Base-by-base conservation (phyloP, 2,888 invertebrate genomes). In the Parnassius smintheus region DNA sequence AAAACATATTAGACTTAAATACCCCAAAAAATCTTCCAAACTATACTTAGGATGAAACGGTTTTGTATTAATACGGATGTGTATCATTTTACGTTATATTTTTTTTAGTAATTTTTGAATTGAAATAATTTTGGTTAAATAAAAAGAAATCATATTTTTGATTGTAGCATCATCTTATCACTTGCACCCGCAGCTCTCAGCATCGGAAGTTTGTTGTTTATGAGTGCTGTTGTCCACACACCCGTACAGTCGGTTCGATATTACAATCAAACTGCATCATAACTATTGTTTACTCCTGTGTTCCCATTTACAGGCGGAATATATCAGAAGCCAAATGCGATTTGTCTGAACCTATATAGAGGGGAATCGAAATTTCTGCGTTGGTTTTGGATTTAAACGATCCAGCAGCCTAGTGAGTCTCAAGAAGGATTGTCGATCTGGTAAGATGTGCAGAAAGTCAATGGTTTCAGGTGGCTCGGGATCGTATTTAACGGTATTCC, bases 201-300 rank as follows among this genome's bases (percentile, higher is more conserved):
- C 66, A 78, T 80, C 77, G 77, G 82, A 80, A 80, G 77, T 75
- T 58, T 62, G 70, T 81, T 75, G 81, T 83, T 83, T 83, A 82
- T 76, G 74, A 66, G 68, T 58, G 61, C 66, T 66, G 72, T 74
- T 80, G 80, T 81, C 77, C 77, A 76, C 81, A 78, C 74, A 76
- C 74, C 71, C 46, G 52, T 75, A 70, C 70, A 64, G 69, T 61
- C 60, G 25, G 69, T 59, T 66, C 72, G 75, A 76, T 80, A 77
- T 74, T 73, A 73, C 73, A 73, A 70, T 75, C 75, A 74, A 75
- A 76, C 75, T 73, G 70, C 69, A 72, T 65, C 69, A 72, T 75
- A 76, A 78, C 78, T 76, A 78, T 75, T 75, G 77, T 81, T 79
- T 78, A 78, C 73, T 71, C 64, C 65, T 65, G 66, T 64, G 53